These are phyloP conservation scores for Machimus atricapillus DNA, from an alignment of 2,888 invertebrate genomes.

Conservation along the genomic window DNA sequence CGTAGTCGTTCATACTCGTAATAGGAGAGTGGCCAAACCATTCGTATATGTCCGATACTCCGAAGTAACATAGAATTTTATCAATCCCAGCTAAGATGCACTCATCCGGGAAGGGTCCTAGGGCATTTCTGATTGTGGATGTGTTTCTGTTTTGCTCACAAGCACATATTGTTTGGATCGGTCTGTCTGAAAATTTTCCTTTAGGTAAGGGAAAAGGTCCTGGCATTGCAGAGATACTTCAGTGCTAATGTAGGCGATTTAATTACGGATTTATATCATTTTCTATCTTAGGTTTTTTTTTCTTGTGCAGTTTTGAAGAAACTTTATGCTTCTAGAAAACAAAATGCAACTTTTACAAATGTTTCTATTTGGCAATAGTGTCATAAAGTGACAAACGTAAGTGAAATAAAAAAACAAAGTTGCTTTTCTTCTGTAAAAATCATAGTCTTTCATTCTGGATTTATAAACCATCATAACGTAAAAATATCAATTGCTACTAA, in stretches of 20 bases:
- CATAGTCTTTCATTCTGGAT: not conserved
- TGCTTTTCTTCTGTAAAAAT: not conserved
- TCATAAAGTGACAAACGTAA: not conserved
- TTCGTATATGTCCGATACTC: slow-evolving; percentile 29
- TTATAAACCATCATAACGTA: not conserved
- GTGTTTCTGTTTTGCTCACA: slow-evolving; percentile 23
- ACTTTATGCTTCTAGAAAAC: not conserved
- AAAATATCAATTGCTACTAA: not conserved
- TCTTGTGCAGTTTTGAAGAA: not conserved
- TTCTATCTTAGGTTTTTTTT: not conserved
- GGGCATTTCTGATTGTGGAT: slow-evolving; percentile 1
- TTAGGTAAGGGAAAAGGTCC: not conserved
- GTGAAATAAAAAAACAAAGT: not conserved
- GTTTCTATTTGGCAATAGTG: not conserved
- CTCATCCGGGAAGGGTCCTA: slow-evolving; percentile 45
- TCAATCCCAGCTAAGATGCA: slow-evolving; percentile 41
- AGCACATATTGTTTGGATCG: not conserved
- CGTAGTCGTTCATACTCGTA: slow-evolving; percentile 9
- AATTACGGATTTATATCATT: not conserved
- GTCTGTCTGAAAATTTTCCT: not conserved
- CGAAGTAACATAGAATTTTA: slow-evolving; percentile 42
- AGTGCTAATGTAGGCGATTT: not conserved
- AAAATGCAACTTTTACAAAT: not conserved
- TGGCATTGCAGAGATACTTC: not conserved
- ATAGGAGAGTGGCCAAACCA: not conserved